Evolutionary conservation across 2,888 invertebrate species (phyloP).

Genomic region (Scaptomyza parva): DNA sequence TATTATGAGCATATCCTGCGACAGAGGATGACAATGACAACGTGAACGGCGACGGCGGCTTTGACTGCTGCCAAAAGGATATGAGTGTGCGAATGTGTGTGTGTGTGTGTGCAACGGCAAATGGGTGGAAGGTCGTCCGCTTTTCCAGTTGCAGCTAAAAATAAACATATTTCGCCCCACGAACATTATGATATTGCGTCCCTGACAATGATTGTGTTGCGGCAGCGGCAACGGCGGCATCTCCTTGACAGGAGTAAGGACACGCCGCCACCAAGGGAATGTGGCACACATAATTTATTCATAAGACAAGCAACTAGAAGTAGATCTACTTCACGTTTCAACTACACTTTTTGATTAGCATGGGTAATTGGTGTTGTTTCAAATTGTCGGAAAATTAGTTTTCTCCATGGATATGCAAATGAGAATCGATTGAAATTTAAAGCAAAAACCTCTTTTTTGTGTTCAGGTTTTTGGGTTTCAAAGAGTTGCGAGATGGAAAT

Average conservation of each 20-base stretch:
- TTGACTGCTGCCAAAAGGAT: constrained; percentile 45
- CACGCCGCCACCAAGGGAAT: background rate
- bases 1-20: constrained; percentile 44
- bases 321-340: background rate
- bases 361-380: background rate
- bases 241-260: constrained; percentile 13
- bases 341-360: background rate
- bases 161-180: constrained; percentile 19
- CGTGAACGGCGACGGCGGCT: background rate
- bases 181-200: constrained; percentile 30
- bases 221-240: constrained; percentile 10
- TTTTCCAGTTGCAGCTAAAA: constrained; percentile 41
- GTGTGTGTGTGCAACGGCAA: constrained; percentile 12
- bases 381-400: background rate
- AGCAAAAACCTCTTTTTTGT: too few relatives aligned
- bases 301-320: constrained; percentile 2
- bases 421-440: background rate
- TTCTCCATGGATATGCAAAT: background rate
- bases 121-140: constrained; percentile 52
- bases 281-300: constrained; percentile 3
- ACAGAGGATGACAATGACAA: background rate
- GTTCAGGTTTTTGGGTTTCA: too few relatives aligned
- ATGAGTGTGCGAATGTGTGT: constrained; percentile 1
- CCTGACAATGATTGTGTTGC: constrained; percentile 47
- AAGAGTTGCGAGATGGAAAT: too few relatives aligned